phyloP scores from a whole-genome alignment of 2,797 vertebrate species.

The Myotis vivesi region DNA sequence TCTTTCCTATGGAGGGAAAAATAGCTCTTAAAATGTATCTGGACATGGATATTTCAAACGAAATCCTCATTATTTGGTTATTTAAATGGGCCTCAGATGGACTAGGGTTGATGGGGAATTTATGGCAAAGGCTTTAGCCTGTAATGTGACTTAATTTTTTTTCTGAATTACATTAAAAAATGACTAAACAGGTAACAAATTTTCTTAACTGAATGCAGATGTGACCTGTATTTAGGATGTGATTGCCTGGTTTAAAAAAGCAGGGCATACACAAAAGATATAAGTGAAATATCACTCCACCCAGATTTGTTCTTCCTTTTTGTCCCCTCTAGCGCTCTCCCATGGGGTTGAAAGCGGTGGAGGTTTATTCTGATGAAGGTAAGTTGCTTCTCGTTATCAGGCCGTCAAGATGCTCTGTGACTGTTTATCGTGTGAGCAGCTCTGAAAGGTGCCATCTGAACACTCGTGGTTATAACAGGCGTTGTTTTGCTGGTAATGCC shows the following conservation, averaged over 20 bases:
- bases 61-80: neutral
- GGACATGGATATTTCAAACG: neutral
- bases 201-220: constrained; percentile 75
- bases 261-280: constrained; percentile 80
- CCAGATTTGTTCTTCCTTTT: constrained; percentile 74
- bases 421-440: constrained; percentile 74
- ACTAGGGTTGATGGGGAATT: neutral
- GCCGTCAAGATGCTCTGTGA: constrained; percentile 72
- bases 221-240: constrained; percentile 74
- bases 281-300: constrained; percentile 81
- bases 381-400: constrained; percentile 80
- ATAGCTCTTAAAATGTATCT: neutral
- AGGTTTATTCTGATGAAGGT: constrained; percentile 83
- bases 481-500: constrained; percentile 53
- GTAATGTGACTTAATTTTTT: constrained; percentile 12
- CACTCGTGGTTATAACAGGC: constrained; percentile 68
- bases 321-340: constrained; percentile 77
- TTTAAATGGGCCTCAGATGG: neutral
- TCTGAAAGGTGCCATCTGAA: constrained; percentile 75
- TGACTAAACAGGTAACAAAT: constrained; percentile 75
- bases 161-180: constrained; percentile 31
- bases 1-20: neutral
- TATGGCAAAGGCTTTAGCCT: neutral
- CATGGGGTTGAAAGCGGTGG: constrained; percentile 74
- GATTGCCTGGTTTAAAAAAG: constrained; percentile 78